Evolutionary conservation across 37 sponge, comb jelly and placozoan genomes (phyloP), one percentile per base, ranked within the genome.

Genomic region (Eunapius fragilis): DNA sequence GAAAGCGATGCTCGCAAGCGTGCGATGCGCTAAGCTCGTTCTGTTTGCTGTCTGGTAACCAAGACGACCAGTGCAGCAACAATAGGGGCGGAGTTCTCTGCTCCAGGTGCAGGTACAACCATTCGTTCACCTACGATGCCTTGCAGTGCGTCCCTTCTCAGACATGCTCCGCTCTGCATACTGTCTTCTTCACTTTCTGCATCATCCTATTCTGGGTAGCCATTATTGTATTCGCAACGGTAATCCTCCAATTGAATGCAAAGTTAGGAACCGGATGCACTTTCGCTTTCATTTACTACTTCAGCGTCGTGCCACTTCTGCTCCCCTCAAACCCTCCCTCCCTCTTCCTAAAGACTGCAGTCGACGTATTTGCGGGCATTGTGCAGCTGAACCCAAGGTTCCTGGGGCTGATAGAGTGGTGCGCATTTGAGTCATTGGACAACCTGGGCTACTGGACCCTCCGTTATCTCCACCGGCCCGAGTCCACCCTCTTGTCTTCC

Each of bases 201-300:
- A 35, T 35, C 6, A 7, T 82, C 17, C 23, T 34, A 5, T 82
- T 82, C 70, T 69, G 30, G 31, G n/a, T 70, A 5, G 31, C 34
- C 33, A 34, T 31, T 31, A 23, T 35, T 27, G 33, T 24, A 19
- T 69, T 70, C 26, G n/a, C 7, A 5, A 25, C 71, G 31, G 6
- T 70, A 3, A 25, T 82, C 37, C 35, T 82, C 73, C 70, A 71
- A 82, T 5, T 82, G 31, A 69, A 70, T 36, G 11, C 13, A 6
- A 27, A 36, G 4, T 5, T 82, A 10, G 69, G 37, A 3, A 31
- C 82, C 0, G 82, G 37, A 0, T 71, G 70, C 31, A 23, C 70
- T 41, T 82, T 36, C 58, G 70, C 69, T 70, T 82, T 82, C 24
- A 36, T 82, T 0, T 82, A 82, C 71, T 82, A 82, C 72, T 82